A percentile compares a stretch with the other conserved stretches of the same genome.
Conservation (phyloP, 2,797 vertebrate species). For the Simalia tracyae region DNA sequence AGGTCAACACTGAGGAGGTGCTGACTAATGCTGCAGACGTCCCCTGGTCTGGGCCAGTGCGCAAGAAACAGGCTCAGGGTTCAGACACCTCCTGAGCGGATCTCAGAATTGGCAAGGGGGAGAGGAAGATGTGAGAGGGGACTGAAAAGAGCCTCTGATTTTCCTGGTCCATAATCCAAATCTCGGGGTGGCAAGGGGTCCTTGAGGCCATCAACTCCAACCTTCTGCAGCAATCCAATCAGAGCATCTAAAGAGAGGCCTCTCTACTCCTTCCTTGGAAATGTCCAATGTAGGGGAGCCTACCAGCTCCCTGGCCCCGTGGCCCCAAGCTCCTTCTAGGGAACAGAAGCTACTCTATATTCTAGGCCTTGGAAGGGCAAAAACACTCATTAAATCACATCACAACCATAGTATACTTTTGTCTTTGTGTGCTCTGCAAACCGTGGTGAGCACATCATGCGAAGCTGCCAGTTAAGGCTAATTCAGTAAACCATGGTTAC, state of each 20-base stretch:
- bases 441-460: neutral
- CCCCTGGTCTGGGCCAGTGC: too few relatives aligned
- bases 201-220: neutral
- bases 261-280: neutral
- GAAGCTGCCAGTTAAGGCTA: neutral
- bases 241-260: neutral
- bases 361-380: too few relatives aligned
- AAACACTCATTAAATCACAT: neutral
- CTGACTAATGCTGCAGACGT: neutral
- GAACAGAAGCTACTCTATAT: too few relatives aligned
- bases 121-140: neutral
- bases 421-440: neutral
- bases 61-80: fast-evolving
- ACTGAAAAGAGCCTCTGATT: neutral
- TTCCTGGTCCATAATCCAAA: neutral
- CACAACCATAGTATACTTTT: neutral
- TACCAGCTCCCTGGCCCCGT: neutral
- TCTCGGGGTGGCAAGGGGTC: neutral
- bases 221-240: neutral
- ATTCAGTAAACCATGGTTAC: neutral
- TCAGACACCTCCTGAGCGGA: too few relatives aligned
- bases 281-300: neutral
- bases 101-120: neutral
- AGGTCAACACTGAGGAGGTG: neutral
- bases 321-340: neutral